Base-by-base conservation (phyloP, 2,888 invertebrate genomes). In the Eurois occulta region DNA sequence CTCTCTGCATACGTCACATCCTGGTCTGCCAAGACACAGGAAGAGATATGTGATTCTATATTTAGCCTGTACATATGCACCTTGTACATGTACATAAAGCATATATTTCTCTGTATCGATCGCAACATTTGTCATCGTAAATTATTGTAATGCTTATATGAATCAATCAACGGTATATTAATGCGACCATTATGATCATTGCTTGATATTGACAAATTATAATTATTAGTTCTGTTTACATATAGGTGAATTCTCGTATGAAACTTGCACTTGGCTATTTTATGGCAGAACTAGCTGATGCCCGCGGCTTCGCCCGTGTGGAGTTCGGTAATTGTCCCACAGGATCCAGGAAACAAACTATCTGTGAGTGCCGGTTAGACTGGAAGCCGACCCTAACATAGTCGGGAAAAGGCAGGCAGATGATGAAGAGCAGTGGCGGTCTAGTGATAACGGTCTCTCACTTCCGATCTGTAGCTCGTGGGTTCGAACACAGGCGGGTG, bases 31-130 rank as follows among this genome's bases (percentile, higher is more conserved):
- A 67, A 52, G 65, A 78, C 35, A 52, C 80, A 83, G 80, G 83
- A 81, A 83, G 83, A 78, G 80, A 81, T 81, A 81, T 58, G 83
- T 52, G 24, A 55, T 55, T 81, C 78, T 78, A 81, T 55, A 38
- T 35, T 46, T 48, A 82, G 18, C 10, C 24, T 1, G 11, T 28
- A 35, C 43, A 35, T 58, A 82, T 66, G 46, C 46, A 81, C 81
- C 81, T 65, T 58, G 28, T 69, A 48, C 24, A 52, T 58, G 28
- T 69, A 48, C 24, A 52, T 41, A 7, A 28, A 18, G 32, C 64
- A 55, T 35, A 8, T n/a, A 32, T 58, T 65, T 48, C 46, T 81
- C 16, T 18, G 38, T 41, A 52, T 35, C 64, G 18, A 64, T 48
- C 18, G 21, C 41, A 32, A n/a, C 24, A 74, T 48, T 62, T 67